phyloP scores from a whole-genome alignment of 2,113 vertebrate genomes.

The Otis tarda region DNA sequence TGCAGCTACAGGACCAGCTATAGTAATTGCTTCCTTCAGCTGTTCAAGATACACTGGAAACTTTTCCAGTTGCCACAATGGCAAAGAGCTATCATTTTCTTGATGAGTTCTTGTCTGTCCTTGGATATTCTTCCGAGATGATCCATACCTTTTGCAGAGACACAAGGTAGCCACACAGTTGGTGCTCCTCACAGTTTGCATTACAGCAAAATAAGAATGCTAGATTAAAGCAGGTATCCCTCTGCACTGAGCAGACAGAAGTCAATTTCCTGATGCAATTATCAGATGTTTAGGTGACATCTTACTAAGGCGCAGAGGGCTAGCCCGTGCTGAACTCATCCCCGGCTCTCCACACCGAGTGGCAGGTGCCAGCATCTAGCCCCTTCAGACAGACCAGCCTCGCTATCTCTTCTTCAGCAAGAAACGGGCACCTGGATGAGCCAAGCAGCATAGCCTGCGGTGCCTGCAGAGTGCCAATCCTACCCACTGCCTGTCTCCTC shows the following conservation, averaged over 20 bases:
- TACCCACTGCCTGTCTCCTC: neutral
- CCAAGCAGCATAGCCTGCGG: neutral
- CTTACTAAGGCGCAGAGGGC: rapidly evolving
- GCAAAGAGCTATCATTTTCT: neutral
- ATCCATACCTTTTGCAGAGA: neutral
- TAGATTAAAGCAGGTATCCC: neutral
- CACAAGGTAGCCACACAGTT: rapidly evolving
- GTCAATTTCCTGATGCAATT: neutral
- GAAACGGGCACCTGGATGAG: neutral
- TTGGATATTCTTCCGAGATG: neutral
- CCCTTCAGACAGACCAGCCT: neutral
- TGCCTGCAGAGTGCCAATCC: neutral
- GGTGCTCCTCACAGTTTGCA: neutral
- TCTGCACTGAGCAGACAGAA: neutral
- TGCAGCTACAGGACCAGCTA: neutral
- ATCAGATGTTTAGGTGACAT: neutral
- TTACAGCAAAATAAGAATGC: neutral
- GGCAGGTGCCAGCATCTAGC: neutral
- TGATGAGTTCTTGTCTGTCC: neutral
- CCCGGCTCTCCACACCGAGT: rapidly evolving
- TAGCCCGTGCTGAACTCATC: neutral
- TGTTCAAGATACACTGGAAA: neutral
- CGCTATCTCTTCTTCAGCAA: neutral
- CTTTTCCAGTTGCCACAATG: neutral
- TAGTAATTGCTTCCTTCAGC: neutral